Evolutionary conservation across 2,113 vertebrate genomes (phyloP), one percentile per base, ranked within the genome.

Genomic region (Sylvilagus bachmani): DNA sequence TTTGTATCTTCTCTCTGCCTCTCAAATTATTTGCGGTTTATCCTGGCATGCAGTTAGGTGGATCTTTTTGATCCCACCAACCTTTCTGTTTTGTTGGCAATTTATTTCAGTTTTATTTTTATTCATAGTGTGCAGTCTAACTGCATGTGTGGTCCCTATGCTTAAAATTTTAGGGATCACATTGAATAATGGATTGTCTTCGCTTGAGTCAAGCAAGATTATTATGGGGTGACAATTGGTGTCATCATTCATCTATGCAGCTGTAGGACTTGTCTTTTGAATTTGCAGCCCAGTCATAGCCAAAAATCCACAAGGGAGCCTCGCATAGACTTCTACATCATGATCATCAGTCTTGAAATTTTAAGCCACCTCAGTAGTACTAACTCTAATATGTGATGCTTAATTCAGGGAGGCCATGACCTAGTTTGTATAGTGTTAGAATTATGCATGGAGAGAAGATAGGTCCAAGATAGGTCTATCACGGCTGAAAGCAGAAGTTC

Each of bases 31-130:
- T 27, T 62, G 24, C 61, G 24, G 29, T 93, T 86, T 78, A 17
- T 61, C 70, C 53, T 75, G 44, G n/a, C 17, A 80, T 62, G 55
- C 7, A 67, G 24, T 55, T 49, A 73, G 8, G 8, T 53, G 21
- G 51, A 44, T 51, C 5, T 51, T 66, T 90, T 90, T 58, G 2
- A 55, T 74, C 22, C 19, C 27, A 79, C 31, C 1, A 44, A 21
- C 1, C 6, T 62, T 77, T 78, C 24, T 64, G 49, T 5, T 36
- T 55, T 77, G 10, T n/a, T 64, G 12, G 19, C 31, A 53, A 27
- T 69, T 66, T 77, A 90, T 66, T 86, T 79, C 29, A n/a, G 38
- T 38, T 87, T 83, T 79, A 83, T 44, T 69, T 84, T 74, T 69
- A 86, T 22, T 66, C 8, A 1, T 38, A 19, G 10, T 4, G 1